A percentile compares a stretch with the other conserved stretches of the same genome.
Conservation (phyloP, 2,888 invertebrate genomes). For the Apotomis turbidana region DNA sequence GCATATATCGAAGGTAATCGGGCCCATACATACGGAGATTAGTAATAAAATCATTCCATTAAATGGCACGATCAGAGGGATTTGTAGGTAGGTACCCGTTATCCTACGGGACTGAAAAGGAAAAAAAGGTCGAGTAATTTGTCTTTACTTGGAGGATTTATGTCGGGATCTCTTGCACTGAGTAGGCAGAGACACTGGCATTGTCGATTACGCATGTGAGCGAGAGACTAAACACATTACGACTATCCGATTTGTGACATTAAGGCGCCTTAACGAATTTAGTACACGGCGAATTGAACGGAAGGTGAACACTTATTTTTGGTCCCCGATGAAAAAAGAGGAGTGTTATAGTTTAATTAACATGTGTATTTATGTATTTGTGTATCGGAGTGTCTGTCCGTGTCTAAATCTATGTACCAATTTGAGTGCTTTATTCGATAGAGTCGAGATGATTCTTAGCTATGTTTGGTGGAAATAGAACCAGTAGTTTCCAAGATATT, state of each 20-base stretch:
- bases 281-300: too few relatives aligned
- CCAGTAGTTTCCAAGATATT: too few relatives aligned
- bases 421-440: too few relatives aligned
- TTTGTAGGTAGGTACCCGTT: slow-evolving; percentile 67
- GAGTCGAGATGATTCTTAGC: too few relatives aligned
- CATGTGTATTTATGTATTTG: too few relatives aligned
- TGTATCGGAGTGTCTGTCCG: too few relatives aligned
- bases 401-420: too few relatives aligned
- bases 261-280: not conserved
- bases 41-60: slow-evolving; percentile 74
- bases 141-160: slow-evolving; percentile 78
- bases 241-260: slow-evolving; percentile 31
- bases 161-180: slow-evolving; percentile 67
- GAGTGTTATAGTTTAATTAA: too few relatives aligned
- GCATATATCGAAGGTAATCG: slow-evolving; percentile 37
- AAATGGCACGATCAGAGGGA: slow-evolving; percentile 66
- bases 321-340: too few relatives aligned
- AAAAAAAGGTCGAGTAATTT: slow-evolving; percentile 77
- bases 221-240: slow-evolving; percentile 44
- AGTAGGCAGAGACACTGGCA: slow-evolving; percentile 55
- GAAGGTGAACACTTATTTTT: too few relatives aligned
- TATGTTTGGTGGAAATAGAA: too few relatives aligned
- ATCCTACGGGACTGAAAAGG: slow-evolving; percentile 67
- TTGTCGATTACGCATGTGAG: slow-evolving; percentile 59
- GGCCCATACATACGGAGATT: slow-evolving; percentile 45